These are phyloP conservation scores for Sarcoramphus papa DNA, from an alignment of 2,797 vertebrate species.

Conservation along the genomic window DNA sequence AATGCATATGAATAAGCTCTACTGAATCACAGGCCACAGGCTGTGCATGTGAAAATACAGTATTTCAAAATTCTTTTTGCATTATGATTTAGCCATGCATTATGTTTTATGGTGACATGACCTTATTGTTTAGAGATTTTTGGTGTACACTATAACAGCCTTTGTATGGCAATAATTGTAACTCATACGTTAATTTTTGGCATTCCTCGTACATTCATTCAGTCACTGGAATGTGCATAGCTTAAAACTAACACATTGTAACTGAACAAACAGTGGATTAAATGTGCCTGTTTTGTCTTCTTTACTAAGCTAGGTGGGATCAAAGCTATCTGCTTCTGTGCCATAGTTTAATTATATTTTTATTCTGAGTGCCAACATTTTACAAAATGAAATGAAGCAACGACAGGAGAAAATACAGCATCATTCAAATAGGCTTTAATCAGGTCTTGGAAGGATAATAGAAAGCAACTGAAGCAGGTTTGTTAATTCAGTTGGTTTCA, in stretches of 20 bases:
- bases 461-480: background rate
- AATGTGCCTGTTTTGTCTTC: constrained; percentile 49
- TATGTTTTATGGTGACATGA: constrained; percentile 16
- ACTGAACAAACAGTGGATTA: constrained; percentile 56
- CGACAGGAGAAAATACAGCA: background rate
- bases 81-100: constrained; percentile 6
- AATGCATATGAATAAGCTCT: background rate
- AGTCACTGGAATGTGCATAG: constrained; percentile 18
- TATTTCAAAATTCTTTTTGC: background rate
- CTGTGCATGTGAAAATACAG: background rate
- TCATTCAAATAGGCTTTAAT: constrained; percentile 4
- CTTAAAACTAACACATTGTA: constrained; percentile 35
- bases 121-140: constrained; percentile 34
- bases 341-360: constrained; percentile 57
- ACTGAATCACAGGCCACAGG: background rate
- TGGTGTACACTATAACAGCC: background rate
- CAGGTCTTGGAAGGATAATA: constrained; percentile 42
- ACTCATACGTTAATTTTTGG: constrained; percentile 20
- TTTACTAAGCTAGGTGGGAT: constrained; percentile 52
- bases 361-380: constrained; percentile 38
- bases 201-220: constrained; percentile 29
- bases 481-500: background rate
- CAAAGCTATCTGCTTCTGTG: constrained; percentile 45
- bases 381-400: constrained; percentile 25
- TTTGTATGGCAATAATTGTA: constrained; percentile 40